These are phyloP conservation scores for Pristionchus entomophagus DNA, from an alignment of 2,888 invertebrate species.

Conservation along the genomic window DNA sequence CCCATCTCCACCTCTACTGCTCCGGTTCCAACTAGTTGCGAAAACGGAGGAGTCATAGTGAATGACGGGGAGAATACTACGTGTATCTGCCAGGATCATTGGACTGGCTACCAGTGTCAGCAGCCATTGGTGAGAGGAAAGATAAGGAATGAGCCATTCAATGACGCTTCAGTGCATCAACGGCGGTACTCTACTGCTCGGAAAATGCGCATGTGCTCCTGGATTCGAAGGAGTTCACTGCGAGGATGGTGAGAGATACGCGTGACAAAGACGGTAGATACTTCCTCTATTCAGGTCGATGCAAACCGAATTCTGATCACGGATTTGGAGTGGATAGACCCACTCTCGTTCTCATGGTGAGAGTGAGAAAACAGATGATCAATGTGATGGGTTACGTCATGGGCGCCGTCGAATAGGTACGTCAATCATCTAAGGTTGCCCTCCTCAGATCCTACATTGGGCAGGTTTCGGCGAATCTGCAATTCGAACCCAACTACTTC, in stretches of 20 bases:
- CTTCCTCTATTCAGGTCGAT: not conserved
- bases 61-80: not conserved
- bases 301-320: not conserved
- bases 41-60: slow-evolving; percentile 28
- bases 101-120: not conserved
- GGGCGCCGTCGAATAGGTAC: not conserved
- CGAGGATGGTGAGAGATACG: not conserved
- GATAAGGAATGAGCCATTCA: not conserved
- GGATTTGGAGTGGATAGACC: slow-evolving; percentile 21
- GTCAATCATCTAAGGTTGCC: not conserved
- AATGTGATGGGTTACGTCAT: not conserved
- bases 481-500: slow-evolving; percentile 37
- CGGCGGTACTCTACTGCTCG: slow-evolving; percentile 30
- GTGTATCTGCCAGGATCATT: slow-evolving; percentile 44
- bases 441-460: not conserved
- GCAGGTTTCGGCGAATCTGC: slow-evolving; percentile 1
- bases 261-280: not conserved
- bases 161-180: slow-evolving; percentile 35
- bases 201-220: slow-evolving; percentile 9
- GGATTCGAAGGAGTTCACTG: slow-evolving; percentile 29
- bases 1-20: not conserved
- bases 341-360: slow-evolving; percentile 15
- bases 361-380: slow-evolving; percentile 12
- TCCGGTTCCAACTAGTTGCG: not conserved
- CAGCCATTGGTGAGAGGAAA: not conserved